These are phyloP conservation scores for Cephalopterus ornatus DNA, from an alignment of 2,113 vertebrate species.

Conservation along the genomic window DNA sequence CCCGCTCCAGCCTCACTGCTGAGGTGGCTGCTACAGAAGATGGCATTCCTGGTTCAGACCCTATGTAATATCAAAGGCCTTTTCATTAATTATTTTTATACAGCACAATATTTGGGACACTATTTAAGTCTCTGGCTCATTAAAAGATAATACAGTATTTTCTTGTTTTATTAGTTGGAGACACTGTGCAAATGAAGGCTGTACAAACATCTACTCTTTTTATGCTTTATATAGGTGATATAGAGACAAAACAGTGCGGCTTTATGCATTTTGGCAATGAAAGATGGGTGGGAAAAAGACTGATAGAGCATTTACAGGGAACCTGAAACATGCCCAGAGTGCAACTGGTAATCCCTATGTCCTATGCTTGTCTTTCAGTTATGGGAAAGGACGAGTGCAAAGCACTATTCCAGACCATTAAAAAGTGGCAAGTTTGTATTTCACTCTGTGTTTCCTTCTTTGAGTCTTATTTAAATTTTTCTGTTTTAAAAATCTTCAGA, in stretches of 20 bases:
- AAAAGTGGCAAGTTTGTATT: not conserved
- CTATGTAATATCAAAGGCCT: not conserved
- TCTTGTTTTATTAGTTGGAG: not conserved
- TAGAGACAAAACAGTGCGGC: not conserved
- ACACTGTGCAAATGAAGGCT: not conserved
- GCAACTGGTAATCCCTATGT: not conserved
- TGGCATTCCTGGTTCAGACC: not conserved
- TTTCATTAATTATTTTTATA: not conserved
- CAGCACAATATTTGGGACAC: not conserved
- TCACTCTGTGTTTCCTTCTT: not conserved
- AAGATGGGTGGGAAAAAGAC: conserved; percentile 16
- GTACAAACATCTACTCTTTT: not conserved
- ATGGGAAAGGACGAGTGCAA: not conserved
- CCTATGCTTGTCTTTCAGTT: not conserved
- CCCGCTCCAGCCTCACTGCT: not conserved
- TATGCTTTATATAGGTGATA: not conserved
- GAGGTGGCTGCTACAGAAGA: not conserved
- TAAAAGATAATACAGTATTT: not conserved
- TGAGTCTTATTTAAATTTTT: not conserved
- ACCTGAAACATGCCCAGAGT: conserved; percentile 36
- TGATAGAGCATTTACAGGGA: conserved; percentile 31
- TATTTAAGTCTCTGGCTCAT: not conserved
- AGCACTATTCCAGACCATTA: not conserved
- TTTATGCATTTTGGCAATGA: not conserved
- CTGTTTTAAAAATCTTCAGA: not conserved